Evolutionary conservation across 2,113 vertebrate species (phyloP), one percentile per base, ranked within the genome.

Genomic region (Camelus dromedarius): DNA sequence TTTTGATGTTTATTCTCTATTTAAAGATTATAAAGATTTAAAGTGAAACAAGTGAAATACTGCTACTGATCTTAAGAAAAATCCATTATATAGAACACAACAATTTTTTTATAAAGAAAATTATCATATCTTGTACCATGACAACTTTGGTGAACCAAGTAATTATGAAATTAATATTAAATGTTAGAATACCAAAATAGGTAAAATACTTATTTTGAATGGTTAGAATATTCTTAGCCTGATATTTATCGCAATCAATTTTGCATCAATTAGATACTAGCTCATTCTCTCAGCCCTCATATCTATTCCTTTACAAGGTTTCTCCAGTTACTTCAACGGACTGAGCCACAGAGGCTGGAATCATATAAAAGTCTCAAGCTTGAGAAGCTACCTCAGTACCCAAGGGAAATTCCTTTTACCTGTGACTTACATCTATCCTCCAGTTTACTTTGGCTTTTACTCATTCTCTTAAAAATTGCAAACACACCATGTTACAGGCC

Each of bases 1-100:
- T 70, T 85, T 67, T 89, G 18, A 85, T 81, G 52, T 75, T 94
- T 83, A 69, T 6, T 84, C 15, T 83, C 60, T 35, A 85, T 73
- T 83, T 91, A 89, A 93, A 87, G 13, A 93, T 70, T 70, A 38
- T 35, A 84, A 81, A 96, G 46, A 89, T 85, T 93, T 79, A 60
- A 89, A 60, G 48, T 87, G 87, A 81, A 91, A 56, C 24, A 96
- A 79, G 15, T 42, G 64, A 96, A 96, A 77, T 89, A 76, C 26
- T 88, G 67, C 22, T 88, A 69, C 4, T 79, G 64, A 92, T 70
- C 18, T 64, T 91, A 73, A 60, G 20, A 79, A 77, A 88, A 69
- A 73, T 60, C 62, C 54, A 72, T 81, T 72, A 72, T 32, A 64
- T 50, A 73, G 14, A 79, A 64, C 22, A 91, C n/a, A 70, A 62